Evolutionary conservation across 2,888 invertebrate genomes (phyloP).

Genomic region (Hirtodrosophila cameraria): DNA sequence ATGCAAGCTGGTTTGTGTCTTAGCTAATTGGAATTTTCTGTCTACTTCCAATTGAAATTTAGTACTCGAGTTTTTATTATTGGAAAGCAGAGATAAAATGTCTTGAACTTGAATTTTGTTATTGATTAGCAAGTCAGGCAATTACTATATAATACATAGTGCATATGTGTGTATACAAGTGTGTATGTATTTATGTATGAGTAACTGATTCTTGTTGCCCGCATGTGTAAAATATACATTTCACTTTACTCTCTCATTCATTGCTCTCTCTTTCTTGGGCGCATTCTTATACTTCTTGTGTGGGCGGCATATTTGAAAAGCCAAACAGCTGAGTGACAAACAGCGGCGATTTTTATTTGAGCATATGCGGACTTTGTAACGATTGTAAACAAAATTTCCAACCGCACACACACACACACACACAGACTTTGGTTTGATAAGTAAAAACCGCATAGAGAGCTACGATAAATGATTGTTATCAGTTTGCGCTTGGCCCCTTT

Average conservation of each 20-base stretch:
- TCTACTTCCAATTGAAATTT: conserved; percentile 7
- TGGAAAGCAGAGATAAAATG: conserved; percentile 28
- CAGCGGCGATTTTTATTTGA: conserved; percentile 22
- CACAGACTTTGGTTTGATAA: conserved; percentile 30
- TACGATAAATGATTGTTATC: conserved; percentile 57
- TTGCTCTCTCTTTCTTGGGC: conserved; percentile 1
- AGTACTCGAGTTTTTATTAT: background rate
- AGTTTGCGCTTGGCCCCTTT: conserved; percentile 56
- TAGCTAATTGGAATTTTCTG: conserved; percentile 25
- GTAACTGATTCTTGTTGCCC: conserved; percentile 19
- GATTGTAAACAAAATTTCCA: conserved; percentile 58
- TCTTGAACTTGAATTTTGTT: conserved; percentile 66
- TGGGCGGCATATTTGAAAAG: conserved; percentile 39
- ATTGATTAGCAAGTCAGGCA: conserved; percentile 27
- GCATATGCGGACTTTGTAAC: conserved; percentile 54
- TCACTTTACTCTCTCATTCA: background rate
- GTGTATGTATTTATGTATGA: background rate
- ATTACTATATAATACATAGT: background rate
- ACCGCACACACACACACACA: conserved; percentile 25
- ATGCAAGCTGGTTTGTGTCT: conserved; percentile 43
- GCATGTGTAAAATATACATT: background rate
- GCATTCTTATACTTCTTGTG: background rate
- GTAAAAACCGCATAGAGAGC: conserved; percentile 9
- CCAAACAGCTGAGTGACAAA: conserved; percentile 41
- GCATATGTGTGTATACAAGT: background rate